Evolutionary conservation across 1,140 invertebrate genomes (phyloP).

Genomic region (Latrodectus geometricus): DNA sequence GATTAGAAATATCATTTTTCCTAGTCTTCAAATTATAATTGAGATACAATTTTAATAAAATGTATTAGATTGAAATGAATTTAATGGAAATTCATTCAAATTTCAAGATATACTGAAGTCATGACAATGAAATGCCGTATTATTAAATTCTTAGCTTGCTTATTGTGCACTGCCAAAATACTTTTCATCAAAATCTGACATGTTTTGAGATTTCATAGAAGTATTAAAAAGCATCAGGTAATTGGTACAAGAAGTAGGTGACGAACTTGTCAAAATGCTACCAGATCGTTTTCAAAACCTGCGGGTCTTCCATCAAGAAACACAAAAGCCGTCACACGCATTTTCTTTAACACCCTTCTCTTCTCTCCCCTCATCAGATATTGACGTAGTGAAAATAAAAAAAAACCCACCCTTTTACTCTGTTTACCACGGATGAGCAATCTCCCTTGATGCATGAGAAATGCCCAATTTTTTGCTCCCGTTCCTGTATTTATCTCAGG

Average conservation of each 20-base stretch:
- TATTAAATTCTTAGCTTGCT: too few species aligned
- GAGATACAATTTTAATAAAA: too few species aligned
- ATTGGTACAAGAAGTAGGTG: neutral
- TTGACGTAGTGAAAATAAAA: neutral
- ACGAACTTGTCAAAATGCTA: neutral
- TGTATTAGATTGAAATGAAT: too few species aligned
- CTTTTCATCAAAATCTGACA: slow-evolving; percentile 23
- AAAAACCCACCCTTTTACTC: neutral
- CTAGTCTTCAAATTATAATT: too few species aligned
- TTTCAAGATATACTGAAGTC: too few species aligned
- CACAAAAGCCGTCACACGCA: slow-evolving; percentile 11
- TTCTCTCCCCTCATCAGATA: neutral
- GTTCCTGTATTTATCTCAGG: slow-evolving; percentile 36
- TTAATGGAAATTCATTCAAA: too few species aligned
- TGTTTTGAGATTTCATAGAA: neutral
- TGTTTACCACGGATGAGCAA: slow-evolving; percentile 52
- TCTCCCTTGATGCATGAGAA: slow-evolving; percentile 17
- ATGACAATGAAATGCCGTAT: too few species aligned
- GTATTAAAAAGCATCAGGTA: neutral
- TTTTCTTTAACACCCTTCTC: neutral
- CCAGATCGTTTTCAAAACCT: neutral
- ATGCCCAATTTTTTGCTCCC: neutral
- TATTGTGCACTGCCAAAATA: neutral
- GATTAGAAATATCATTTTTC: too few species aligned
- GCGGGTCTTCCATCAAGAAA: slow-evolving; percentile 38